Evolutionary conservation across 2,888 invertebrate genomes (phyloP).

Genomic region (Melieria picta): DNA sequence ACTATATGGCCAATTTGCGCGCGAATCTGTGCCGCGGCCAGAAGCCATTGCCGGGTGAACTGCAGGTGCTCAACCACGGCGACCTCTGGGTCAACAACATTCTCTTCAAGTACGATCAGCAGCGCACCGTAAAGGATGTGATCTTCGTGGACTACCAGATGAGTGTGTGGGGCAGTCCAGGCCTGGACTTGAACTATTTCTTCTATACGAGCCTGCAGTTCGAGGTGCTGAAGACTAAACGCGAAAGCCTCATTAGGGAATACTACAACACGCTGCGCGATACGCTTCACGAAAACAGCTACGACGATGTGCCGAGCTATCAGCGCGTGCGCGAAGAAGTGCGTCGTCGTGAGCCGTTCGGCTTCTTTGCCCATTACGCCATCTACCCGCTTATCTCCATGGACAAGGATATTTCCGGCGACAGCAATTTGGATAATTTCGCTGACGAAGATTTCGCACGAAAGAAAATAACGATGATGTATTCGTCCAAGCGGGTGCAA

Average conservation of each 20-base stretch:
- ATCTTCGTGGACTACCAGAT: constrained; percentile 61
- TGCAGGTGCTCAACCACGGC: constrained; percentile 66
- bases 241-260: constrained; percentile 51
- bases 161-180: constrained; percentile 60
- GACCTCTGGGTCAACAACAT: constrained; percentile 67
- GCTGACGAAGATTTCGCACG: constrained; percentile 50
- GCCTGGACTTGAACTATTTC: constrained; percentile 64
- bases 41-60: constrained; percentile 30
- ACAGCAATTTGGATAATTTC: constrained; percentile 56
- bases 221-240: constrained; percentile 52
- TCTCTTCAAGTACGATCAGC: constrained; percentile 60
- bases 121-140: constrained; percentile 43
- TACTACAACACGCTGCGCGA: constrained; percentile 54
- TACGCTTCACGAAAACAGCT: constrained; percentile 47
- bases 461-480: constrained; percentile 52
- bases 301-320: constrained; percentile 50
- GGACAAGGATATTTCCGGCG: constrained; percentile 52
- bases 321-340: constrained; percentile 54
- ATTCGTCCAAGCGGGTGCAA: constrained; percentile 50
- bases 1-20: constrained; percentile 56
- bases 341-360: constrained; percentile 50
- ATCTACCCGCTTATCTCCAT: constrained; percentile 56
- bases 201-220: constrained; percentile 57
- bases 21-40: constrained; percentile 34
- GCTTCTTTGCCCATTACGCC: constrained; percentile 56